Base-by-base conservation (phyloP, 2,797 vertebrate species). In the Bradypodion ventrale region DNA sequence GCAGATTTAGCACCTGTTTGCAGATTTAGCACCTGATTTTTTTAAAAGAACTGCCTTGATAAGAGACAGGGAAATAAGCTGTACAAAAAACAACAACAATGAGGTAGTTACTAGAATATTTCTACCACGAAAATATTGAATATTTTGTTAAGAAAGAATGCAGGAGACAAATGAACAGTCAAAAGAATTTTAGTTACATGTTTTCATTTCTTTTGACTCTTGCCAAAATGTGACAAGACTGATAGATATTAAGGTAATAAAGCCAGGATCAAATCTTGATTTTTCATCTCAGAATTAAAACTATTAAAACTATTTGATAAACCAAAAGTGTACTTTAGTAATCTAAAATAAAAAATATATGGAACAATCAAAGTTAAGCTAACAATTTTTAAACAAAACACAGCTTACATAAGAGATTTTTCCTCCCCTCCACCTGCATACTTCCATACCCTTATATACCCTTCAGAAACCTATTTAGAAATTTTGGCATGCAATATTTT, bases 1-100 rank as follows among this genome's bases (percentile, higher is more conserved):
- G 84, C 87, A 85, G 42, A 68, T 83, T 90, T 91, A 90, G 19
- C 86, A 94, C 87, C 89, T 93, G 89, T 65, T 21, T 86, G n/a
- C 77, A n/a, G 84, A 85, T n/a, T n/a, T n/a, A n/a, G n/a, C n/a
- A n/a, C n/a, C n/a, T n/a, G 80, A 0, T 49, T 66, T n/a, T 66
- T 75, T 85, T 16, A 74, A 72, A 37, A 21, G 52, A 87, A 37
- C 3, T 63, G 40, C 35, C 60, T 83, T 78, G 88, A 5, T 65
- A 89, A 90, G 19, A 80, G 81, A 79, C 62, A 84, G 0, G 29
- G 89, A 27, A 91, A 70, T 62, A 83, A 93, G 83, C 19, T 88
- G n/a, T 44, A 87, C 59, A 66, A 32, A 6, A n/a, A n/a, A n/a
- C n/a, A 91, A 73, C 3, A 76, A 49, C 82, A 80, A 68, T 65